A percentile compares a stretch with the other conserved stretches of the same genome.
Evolutionary conservation across 2,888 invertebrate genomes (phyloP).

Genomic region (Ptychoptera contaminata): DNA sequence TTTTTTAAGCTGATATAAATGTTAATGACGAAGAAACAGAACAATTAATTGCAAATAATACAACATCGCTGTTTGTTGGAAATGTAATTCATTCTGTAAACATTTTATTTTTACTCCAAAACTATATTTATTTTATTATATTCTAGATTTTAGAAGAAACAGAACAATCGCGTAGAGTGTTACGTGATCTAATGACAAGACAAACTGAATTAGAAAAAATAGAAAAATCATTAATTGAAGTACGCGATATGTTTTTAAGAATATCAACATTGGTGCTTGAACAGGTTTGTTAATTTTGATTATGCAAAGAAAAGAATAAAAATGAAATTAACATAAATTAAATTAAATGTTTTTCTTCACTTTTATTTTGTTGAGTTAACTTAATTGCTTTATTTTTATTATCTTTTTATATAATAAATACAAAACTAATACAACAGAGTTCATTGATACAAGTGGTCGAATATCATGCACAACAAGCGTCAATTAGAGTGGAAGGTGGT

Average conservation of each 20-base stretch:
- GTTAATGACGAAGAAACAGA: slow-evolving; percentile 31
- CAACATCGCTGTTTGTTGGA: slow-evolving; percentile 28
- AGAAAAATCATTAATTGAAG: slow-evolving; percentile 30
- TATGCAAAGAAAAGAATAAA: too few relatives aligned
- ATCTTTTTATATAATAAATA: neutral
- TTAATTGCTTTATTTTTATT: neutral
- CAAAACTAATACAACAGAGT: slow-evolving; percentile 14
- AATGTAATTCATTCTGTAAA: slow-evolving; percentile 23
- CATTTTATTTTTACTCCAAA: neutral
- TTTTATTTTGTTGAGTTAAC: too few relatives aligned
- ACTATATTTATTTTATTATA: slow-evolving; percentile 9
- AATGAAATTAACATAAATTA: too few relatives aligned
- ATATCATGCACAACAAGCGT: slow-evolving; percentile 29
- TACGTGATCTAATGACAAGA: slow-evolving; percentile 28
- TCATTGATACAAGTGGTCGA: slow-evolving; percentile 29
- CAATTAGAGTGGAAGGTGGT: slow-evolving; percentile 25
- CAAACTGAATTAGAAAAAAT: slow-evolving; percentile 27
- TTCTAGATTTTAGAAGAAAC: slow-evolving; percentile 28
- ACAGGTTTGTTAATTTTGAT: slow-evolving; percentile 22
- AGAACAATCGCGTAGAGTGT: slow-evolving; percentile 25
- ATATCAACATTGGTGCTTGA: slow-evolving; percentile 30
- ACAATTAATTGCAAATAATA: slow-evolving; percentile 26
- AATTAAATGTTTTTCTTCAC: too few relatives aligned
- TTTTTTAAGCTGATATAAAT: slow-evolving; percentile 24
- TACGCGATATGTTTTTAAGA: slow-evolving; percentile 28